A percentile compares a stretch with the other conserved stretches of the same genome.
phyloP scores from a whole-genome alignment of 2,113 vertebrate genomes.

The Chloroceryle aenea region DNA sequence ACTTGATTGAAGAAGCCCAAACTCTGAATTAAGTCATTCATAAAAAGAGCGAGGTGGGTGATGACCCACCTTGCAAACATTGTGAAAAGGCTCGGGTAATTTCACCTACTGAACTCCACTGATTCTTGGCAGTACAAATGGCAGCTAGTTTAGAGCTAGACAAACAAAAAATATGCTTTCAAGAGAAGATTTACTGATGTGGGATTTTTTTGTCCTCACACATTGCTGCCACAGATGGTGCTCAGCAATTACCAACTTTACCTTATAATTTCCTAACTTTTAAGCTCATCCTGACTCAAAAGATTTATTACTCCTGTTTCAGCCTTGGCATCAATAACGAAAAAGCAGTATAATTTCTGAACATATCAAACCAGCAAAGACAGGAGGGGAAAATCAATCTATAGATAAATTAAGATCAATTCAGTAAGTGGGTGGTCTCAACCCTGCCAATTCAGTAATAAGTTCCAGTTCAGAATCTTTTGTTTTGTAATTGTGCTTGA shows the following conservation, averaged over 20 bases:
- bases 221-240: not conserved
- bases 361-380: not conserved
- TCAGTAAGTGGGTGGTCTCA: not conserved
- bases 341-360: not conserved
- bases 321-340: not conserved
- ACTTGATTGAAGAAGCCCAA: too few species aligned
- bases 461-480: slow-evolving; percentile 6
- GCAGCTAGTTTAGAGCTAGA: not conserved
- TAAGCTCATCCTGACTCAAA: not conserved
- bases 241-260: not conserved
- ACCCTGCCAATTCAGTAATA: not conserved
- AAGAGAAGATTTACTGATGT: not conserved
- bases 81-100: not conserved
- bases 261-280: not conserved
- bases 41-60: not conserved
- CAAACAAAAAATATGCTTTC: not conserved
- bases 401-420: slow-evolving; percentile 19
- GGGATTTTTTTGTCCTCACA: not conserved
- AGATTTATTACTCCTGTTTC: not conserved
- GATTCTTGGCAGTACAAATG: not conserved
- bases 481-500: slow-evolving; percentile 39
- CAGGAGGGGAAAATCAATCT: not conserved
- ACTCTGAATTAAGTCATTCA: accelerated
- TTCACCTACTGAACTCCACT: accelerated
- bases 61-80: accelerated